A percentile compares a stretch with the other conserved stretches of the same genome.
These are phyloP conservation scores for Lycocerus yunnanus DNA, from an alignment of 2,888 invertebrate genomes.

Conservation along the genomic window DNA sequence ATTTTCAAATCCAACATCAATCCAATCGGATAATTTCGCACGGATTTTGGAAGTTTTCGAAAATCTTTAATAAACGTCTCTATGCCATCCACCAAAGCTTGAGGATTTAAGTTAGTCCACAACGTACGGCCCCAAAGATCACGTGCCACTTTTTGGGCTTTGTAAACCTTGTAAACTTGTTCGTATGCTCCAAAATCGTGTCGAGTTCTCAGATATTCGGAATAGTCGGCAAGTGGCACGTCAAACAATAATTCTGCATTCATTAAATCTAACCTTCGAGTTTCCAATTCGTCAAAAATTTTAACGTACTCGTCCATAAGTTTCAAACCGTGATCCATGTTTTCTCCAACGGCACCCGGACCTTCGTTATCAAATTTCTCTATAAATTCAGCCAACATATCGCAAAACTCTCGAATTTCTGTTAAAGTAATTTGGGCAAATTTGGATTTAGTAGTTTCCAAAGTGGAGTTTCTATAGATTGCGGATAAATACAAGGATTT, in stretches of 20 bases:
- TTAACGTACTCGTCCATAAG: slow-evolving; percentile 73
- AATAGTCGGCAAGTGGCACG: slow-evolving; percentile 82
- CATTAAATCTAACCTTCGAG: slow-evolving; percentile 64
- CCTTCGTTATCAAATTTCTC: slow-evolving; percentile 76
- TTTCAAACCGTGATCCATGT: slow-evolving; percentile 73
- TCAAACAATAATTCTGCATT: slow-evolving; percentile 87
- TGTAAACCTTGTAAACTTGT: slow-evolving; percentile 75
- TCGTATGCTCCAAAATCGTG: slow-evolving; percentile 71
- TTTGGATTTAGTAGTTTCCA: slow-evolving; percentile 82
- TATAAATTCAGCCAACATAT: slow-evolving; percentile 68
- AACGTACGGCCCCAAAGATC: slow-evolving; percentile 85
- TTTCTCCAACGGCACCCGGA: slow-evolving; percentile 77
- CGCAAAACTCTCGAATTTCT: slow-evolving; percentile 73
- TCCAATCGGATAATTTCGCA: slow-evolving; percentile 66
- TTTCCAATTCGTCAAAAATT: slow-evolving; percentile 70
- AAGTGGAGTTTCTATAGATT: slow-evolving; percentile 68
- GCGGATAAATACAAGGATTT: slow-evolving; percentile 69
- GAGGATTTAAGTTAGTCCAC: slow-evolving; percentile 87
- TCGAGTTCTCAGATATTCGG: slow-evolving; percentile 69
- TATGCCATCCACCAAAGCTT: slow-evolving; percentile 81
- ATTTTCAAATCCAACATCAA: slow-evolving; percentile 76
- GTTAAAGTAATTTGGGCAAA: slow-evolving; percentile 80
- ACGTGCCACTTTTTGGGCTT: slow-evolving; percentile 74
- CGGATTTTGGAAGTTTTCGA: slow-evolving; percentile 71
- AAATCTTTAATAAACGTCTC: slow-evolving; percentile 82